Evolutionary conservation across 2,113 vertebrate species (phyloP).

Genomic region (Pomatostomus ruficeps): DNA sequence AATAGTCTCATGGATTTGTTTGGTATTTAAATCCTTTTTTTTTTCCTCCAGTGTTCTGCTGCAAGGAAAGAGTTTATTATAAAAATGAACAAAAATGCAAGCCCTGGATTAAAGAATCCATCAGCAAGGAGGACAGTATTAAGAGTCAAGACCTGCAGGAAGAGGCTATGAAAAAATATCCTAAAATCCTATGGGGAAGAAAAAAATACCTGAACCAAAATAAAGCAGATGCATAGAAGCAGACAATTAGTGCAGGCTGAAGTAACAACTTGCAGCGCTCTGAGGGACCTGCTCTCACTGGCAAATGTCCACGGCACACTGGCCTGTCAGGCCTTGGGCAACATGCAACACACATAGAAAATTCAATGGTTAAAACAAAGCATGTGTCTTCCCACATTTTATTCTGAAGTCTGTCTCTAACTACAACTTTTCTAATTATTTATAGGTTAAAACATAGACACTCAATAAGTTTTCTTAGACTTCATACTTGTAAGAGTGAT

Average conservation of each 20-base stretch:
- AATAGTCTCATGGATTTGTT: background rate
- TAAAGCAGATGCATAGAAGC: background rate
- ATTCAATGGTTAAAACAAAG: background rate
- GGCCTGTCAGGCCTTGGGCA: background rate
- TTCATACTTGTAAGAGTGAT: background rate
- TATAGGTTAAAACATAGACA: background rate
- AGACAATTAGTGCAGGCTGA: background rate
- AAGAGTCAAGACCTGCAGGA: background rate
- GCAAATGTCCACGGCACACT: background rate
- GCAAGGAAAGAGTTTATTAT: background rate
- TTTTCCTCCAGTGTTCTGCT: background rate
- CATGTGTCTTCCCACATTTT: background rate
- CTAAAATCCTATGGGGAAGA: background rate
- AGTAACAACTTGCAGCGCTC: background rate
- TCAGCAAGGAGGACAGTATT: background rate
- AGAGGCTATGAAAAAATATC: background rate
- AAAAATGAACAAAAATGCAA: background rate
- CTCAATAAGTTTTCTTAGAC: background rate
- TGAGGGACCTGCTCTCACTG: background rate
- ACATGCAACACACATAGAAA: background rate
- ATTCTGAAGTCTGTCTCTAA: background rate
- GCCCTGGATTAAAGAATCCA: background rate
- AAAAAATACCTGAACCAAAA: background rate
- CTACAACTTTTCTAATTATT: background rate
- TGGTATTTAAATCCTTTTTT: background rate